A percentile compares a stretch with the other conserved stretches of the same genome.
phyloP scores from a whole-genome alignment of 2,797 vertebrate genomes.

The Spheniscus humboldti region DNA sequence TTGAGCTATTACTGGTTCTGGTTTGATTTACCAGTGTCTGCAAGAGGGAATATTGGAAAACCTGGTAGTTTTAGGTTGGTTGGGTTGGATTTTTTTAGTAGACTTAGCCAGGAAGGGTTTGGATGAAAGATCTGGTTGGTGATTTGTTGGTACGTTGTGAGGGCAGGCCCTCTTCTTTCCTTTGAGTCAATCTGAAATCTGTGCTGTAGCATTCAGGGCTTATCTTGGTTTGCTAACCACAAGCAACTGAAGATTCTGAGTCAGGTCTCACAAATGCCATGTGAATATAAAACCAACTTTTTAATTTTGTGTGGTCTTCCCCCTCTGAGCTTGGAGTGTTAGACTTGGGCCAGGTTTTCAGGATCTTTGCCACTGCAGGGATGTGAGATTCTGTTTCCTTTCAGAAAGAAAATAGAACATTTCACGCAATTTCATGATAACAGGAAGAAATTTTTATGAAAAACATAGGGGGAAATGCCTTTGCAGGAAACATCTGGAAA shows the following conservation, averaged over 20 bases:
- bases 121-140: background rate
- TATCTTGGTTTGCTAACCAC: background rate
- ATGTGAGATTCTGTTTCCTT: background rate
- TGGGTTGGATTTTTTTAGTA: accelerated
- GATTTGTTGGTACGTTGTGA: background rate
- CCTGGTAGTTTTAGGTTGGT: background rate
- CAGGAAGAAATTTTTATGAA: background rate
- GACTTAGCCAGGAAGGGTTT: background rate
- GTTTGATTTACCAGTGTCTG: background rate
- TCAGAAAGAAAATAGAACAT: background rate
- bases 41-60: background rate
- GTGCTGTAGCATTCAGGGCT: background rate
- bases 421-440: background rate
- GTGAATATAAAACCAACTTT: background rate
- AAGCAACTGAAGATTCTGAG: background rate
- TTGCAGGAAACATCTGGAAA: background rate
- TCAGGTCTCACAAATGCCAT: background rate
- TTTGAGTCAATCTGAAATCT: accelerated
- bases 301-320: background rate
- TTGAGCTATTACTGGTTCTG: background rate
- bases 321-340: background rate
- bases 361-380: background rate
- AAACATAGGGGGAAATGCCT: too few species aligned
- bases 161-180: background rate
- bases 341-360: background rate